Base-by-base conservation (phyloP, 2,797 vertebrate genomes). In the Buphagus erythrorhynchus region DNA sequence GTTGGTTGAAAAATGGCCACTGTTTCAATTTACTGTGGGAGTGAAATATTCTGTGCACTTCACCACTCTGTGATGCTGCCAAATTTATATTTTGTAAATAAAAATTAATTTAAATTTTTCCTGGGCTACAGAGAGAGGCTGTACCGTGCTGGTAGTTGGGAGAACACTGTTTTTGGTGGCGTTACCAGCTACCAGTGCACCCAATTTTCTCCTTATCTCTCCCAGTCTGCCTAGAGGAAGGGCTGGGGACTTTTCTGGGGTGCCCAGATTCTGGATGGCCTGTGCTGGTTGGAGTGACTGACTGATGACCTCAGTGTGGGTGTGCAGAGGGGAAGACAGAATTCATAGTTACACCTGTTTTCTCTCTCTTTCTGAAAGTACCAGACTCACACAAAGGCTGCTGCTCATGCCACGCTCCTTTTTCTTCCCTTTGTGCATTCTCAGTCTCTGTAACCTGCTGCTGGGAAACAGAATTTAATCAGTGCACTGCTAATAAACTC, bases 401-500 rank as follows among this genome's bases (percentile, higher is more conserved):
- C 49, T 85, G 45, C 15, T 42, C 43, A 1, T n/a, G 19, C 43
- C 90, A 48, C 0, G 0, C 42, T 86, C 42, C 11, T 91, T 86
- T 92, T 46, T 57, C 66, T 87, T 83, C 58, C 38, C 25, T 68
- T 49, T 63, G 77, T 61, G 68, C n/a, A 3, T 63, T 91, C 72
- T 48, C 33, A 31, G 31, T 57, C 83, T 74, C 61, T 73, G 67
- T 69, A 91, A 84, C 46, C 71, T 85, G 25, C 86, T 77, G 62
- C 52, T 85, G 89, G 51, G 88, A 91, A 87, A 71, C 29, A 57
- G 59, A 85, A 87, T 94, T 79, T 63, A 90, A 92, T 96, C 96
- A 85, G 86, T 65, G 75, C 57, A 20, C 66, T 52, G 87, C 89
- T 95, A 76, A 97, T 90, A 74, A 94, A 87, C 82, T 85, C 54